phyloP scores from a whole-genome alignment of 1,140 invertebrate species.

The Drosophila santomea region DNA sequence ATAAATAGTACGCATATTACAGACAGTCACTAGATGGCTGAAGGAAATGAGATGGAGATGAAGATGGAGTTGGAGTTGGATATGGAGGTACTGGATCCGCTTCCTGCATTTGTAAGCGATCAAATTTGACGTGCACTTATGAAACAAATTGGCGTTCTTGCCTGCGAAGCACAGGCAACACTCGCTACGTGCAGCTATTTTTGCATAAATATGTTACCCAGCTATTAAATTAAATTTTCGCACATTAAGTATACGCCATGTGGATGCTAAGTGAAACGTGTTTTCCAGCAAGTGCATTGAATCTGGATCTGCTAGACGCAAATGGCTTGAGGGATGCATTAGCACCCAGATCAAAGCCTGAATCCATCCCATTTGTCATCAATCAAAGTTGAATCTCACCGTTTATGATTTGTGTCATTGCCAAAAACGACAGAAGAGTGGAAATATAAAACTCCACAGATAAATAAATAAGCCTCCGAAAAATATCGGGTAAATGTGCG shows the following conservation, averaged over 20 bases:
- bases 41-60: slow-evolving; percentile 25
- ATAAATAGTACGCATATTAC: slow-evolving; percentile 65
- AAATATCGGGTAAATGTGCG: slow-evolving; percentile 73
- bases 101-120: slow-evolving; percentile 66
- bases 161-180: slow-evolving; percentile 23
- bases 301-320: slow-evolving; percentile 29
- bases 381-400: slow-evolving; percentile 57
- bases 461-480: slow-evolving; percentile 47
- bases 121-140: slow-evolving; percentile 76
- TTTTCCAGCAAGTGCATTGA: slow-evolving; percentile 62
- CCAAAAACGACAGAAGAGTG: slow-evolving; percentile 22
- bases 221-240: slow-evolving; percentile 63
- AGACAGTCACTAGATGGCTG: slow-evolving; percentile 14
- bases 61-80: slow-evolving; percentile 13
- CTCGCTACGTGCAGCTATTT: slow-evolving; percentile 61
- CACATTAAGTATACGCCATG: slow-evolving; percentile 57
- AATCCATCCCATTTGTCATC: slow-evolving; percentile 51
- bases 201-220: slow-evolving; percentile 58
- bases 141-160: slow-evolving; percentile 60
- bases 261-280: slow-evolving; percentile 19
- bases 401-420: slow-evolving; percentile 53
- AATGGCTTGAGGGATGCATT: slow-evolving; percentile 42
- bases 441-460: slow-evolving; percentile 40
- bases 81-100: slow-evolving; percentile 28
- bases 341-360: slow-evolving; percentile 37